These are phyloP conservation scores for Sycophila sp. DNA, from an alignment of 1,140 invertebrate genomes.

Conservation along the genomic window DNA sequence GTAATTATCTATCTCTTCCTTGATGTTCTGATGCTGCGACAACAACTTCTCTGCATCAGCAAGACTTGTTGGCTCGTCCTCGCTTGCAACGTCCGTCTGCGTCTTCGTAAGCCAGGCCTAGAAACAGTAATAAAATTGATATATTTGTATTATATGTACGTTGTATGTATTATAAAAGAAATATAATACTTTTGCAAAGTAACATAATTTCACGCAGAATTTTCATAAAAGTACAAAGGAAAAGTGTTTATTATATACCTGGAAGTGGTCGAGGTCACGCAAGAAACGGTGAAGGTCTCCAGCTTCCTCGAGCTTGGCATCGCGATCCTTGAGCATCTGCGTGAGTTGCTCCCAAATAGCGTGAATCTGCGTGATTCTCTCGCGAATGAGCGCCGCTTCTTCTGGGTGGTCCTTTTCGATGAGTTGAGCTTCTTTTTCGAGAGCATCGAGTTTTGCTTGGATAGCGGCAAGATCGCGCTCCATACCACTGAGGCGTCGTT, in stretches of 20 bases:
- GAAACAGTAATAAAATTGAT: conserved; percentile 37
- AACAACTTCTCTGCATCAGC: conserved; percentile 97
- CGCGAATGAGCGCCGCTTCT: conserved; percentile 91
- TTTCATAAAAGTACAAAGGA: not conserved
- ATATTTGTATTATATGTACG: too few relatives aligned
- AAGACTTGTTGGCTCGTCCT: conserved; percentile 96
- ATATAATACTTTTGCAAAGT: too few relatives aligned
- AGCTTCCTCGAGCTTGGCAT: conserved; percentile 97
- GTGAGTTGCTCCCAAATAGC: conserved; percentile 96
- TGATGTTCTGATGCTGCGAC: conserved; percentile 96
- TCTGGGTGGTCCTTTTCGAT: conserved; percentile 96
- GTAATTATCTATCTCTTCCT: conserved; percentile 99
- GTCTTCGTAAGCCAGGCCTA: conserved; percentile 96
- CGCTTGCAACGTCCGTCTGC: conserved; percentile 96
- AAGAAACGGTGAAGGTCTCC: conserved; percentile 98
- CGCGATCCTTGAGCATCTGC: conserved; percentile 96
- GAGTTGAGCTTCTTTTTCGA: conserved; percentile 90
- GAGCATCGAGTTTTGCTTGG: conserved; percentile 92
- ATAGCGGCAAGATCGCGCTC: conserved; percentile 98
- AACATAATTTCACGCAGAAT: too few relatives aligned
- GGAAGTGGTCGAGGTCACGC: conserved; percentile 99
- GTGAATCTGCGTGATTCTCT: conserved; percentile 89
- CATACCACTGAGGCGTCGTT: conserved; percentile 94
- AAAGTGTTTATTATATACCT: conserved; percentile 55
- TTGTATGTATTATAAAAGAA: too few relatives aligned